These are phyloP conservation scores for Phalangium opilio DNA, from an alignment of 2,888 invertebrate genomes.

Conservation along the genomic window DNA sequence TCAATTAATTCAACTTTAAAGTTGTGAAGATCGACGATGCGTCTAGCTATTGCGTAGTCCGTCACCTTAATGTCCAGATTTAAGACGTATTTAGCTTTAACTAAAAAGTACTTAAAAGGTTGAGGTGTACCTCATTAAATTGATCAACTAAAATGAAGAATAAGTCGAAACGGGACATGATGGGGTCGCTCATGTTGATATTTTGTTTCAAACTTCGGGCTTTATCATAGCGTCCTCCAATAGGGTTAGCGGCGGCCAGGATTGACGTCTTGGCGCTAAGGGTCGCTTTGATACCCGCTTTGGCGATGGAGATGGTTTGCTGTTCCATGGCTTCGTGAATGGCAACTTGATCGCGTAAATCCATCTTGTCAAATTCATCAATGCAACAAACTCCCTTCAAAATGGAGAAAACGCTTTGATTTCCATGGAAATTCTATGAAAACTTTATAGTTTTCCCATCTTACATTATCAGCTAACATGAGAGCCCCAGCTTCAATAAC, in stretches of 20 bases:
- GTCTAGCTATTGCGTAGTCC: constrained; percentile 91
- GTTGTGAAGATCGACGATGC: constrained; percentile 86
- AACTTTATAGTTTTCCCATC: too few relatives aligned
- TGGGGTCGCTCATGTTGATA: constrained; percentile 79
- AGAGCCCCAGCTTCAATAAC: constrained; percentile 99
- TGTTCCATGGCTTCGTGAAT: constrained; percentile 99
- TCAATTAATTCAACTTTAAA: constrained; percentile 48
- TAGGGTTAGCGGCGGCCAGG: constrained; percentile 93
- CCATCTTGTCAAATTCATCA: constrained; percentile 99
- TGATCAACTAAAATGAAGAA: constrained; percentile 98
- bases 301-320: constrained; percentile 96
- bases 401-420: too few relatives aligned
- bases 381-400: constrained; percentile 79
- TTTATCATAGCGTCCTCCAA: constrained; percentile 91
- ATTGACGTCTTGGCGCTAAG: constrained; percentile 95
- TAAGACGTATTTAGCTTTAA: too few relatives aligned
- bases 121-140: constrained; percentile 73
- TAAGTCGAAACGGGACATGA: constrained; percentile 97
- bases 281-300: constrained; percentile 62
- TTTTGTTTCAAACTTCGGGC: constrained; percentile 88
- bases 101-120: constrained; percentile 10
- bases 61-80: constrained; percentile 56
- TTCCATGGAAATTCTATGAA: too few relatives aligned
- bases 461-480: constrained; percentile 91
- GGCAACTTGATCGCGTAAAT: constrained; percentile 88